phyloP scores from a whole-genome alignment of 2,888 invertebrate species.

The Rambutsinella grinnellia region DNA sequence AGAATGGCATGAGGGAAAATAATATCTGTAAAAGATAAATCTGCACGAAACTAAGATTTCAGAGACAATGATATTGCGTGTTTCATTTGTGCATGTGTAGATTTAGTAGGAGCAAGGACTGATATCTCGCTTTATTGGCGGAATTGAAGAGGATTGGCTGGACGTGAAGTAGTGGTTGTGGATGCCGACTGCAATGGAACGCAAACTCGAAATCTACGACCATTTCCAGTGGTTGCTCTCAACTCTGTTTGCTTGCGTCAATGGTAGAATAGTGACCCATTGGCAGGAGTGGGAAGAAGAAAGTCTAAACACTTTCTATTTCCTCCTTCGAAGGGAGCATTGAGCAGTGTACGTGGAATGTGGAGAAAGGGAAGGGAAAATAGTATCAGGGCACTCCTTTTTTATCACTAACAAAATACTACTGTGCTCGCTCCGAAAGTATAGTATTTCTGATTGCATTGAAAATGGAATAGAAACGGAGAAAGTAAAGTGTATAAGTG shows the following conservation, averaged over 20 bases:
- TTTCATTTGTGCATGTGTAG: too few species aligned
- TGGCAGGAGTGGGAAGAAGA: conserved; percentile 28
- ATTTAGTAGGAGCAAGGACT: conserved; percentile 9
- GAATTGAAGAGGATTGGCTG: conserved; percentile 49
- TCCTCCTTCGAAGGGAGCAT: too few species aligned
- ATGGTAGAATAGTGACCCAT: conserved; percentile 36
- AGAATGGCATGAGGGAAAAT: too few species aligned
- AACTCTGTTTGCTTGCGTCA: conserved; percentile 31
- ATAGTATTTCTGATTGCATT: conserved; percentile 40
- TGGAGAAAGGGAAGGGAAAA: background rate
- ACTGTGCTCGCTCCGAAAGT: background rate
- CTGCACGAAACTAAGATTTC: too few species aligned
- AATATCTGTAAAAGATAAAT: too few species aligned
- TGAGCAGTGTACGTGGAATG: conserved; percentile 8
- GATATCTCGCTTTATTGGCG: conserved; percentile 33
- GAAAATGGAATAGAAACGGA: conserved; percentile 54
- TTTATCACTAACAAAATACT: too few species aligned
- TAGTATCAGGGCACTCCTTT: background rate
- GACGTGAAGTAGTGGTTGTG: conserved; percentile 42
- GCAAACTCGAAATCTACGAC: conserved; percentile 53
- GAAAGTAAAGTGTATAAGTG: conserved; percentile 31
- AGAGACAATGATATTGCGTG: too few species aligned
- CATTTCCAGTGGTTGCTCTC: conserved; percentile 29
- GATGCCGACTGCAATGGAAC: conserved; percentile 44
- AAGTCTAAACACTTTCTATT: conserved; percentile 20